Evolutionary conservation across 2,797 vertebrate species (phyloP), one percentile per base, ranked within the genome.

Genomic region (Gallinago solitaria): DNA sequence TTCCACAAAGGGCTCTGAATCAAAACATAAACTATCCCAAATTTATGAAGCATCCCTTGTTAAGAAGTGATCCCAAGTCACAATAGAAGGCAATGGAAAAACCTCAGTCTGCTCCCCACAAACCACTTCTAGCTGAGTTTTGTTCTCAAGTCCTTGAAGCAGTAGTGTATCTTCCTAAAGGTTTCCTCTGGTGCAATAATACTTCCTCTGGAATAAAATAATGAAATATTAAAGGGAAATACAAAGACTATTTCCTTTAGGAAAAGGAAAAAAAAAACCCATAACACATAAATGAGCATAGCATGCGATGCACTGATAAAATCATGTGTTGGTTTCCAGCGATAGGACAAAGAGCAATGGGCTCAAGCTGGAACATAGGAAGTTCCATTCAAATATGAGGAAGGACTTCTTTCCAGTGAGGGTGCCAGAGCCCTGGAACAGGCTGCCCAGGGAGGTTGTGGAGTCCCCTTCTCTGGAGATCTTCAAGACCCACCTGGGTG

Each of bases 261-360:
- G 18, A 53, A 70, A 77, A 77, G 21, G 17, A 17, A 5, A 19
- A 6, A 16, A 8, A 37, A 10, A 27, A n/a, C n/a, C 13, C 24
- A 5, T 9, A 30, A 4, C 0, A 1, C 0, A 1, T 32, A 33
- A 69, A 32, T 39, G 16, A 74, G 35, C 16, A 3, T 4, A 12
- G 10, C 1, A 1, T 57, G 17, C 9, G 37, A 57, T 33, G 4
- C 9, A 17, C 21, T 71, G 57, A 54, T 67, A 63, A 90, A 92
- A 71, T 64, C 8, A 12, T 2, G 3, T 30, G 20, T n/a, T 82
- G 27, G 41, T 43, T 43, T 43, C 41, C 41, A 43, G 41, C 16
- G 41, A 43, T 43, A 43, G 41, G 41, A 43, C 41, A 43, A 43
- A 17, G 41, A 17, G 41, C 41, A 43, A 43, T 17, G 41, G 41